phyloP scores from a whole-genome alignment of 2,797 vertebrate genomes.

The Gouania willdenowi region DNA sequence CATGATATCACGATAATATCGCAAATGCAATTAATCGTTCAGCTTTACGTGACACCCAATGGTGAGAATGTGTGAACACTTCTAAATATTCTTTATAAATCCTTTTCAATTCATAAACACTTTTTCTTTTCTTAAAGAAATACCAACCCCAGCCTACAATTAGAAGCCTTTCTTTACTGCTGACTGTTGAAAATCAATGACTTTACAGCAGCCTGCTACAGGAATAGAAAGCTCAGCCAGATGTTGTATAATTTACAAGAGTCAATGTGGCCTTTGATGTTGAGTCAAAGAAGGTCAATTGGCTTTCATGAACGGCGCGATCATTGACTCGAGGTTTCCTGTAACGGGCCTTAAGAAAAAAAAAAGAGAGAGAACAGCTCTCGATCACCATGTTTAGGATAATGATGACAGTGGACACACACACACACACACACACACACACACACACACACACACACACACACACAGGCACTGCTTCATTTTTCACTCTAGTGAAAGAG shows the following conservation, averaged over 20 bases:
- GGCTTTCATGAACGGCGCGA: constrained; percentile 45
- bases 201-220: constrained; percentile 24
- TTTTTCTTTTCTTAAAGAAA: too few species aligned
- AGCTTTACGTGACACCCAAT: too few species aligned
- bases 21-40: too few species aligned
- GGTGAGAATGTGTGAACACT: too few species aligned
- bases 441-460: not conserved
- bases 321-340: constrained; percentile 40
- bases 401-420: constrained; percentile 10
- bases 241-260: constrained; percentile 46
- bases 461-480: constrained; percentile 20
- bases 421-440: not conserved
- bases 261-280: constrained; percentile 44
- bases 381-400: constrained; percentile 3
- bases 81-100: too few species aligned
- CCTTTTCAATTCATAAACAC: too few species aligned
- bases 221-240: constrained; percentile 20
- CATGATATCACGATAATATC: too few species aligned
- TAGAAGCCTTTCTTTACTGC: constrained; percentile 14
- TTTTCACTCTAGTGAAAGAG: constrained; percentile 30
- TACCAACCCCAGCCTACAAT: too few species aligned
- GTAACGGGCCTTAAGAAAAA: constrained; percentile 26
- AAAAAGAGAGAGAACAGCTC: constrained; percentile 22
- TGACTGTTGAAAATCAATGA: constrained; percentile 30
- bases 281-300: constrained; percentile 47